Evolutionary conservation across 2,797 vertebrate genomes (phyloP).

Genomic region (Gadopsis bispinosus): DNA sequence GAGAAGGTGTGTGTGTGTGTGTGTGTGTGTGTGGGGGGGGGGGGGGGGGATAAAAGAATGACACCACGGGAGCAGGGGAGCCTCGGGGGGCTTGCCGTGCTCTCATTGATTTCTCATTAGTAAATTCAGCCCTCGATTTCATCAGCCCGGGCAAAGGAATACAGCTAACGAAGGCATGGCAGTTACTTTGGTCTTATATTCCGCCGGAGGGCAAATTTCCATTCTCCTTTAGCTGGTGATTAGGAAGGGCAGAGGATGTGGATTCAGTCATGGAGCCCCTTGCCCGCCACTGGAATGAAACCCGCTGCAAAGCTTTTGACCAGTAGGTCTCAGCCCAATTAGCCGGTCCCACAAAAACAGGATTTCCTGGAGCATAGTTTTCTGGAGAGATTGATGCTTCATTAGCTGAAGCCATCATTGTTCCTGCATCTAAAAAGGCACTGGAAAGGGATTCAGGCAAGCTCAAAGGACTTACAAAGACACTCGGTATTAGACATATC

Average conservation of each 20-base stretch:
- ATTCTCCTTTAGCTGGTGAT: conserved; percentile 67
- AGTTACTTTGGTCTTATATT: conserved; percentile 65
- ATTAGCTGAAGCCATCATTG: conserved; percentile 49
- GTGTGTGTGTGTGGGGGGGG: conserved; percentile 23
- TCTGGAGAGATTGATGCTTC: conserved; percentile 58
- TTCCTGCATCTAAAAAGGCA: conserved; percentile 24
- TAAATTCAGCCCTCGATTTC: conserved; percentile 74
- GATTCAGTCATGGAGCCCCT: conserved; percentile 33
- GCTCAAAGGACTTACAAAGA: conserved; percentile 23
- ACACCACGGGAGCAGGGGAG: conserved; percentile 49
- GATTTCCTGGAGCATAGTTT: conserved; percentile 39
- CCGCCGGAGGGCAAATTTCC: conserved; percentile 66
- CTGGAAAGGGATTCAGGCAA: neutral
- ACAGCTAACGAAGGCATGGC: conserved; percentile 65
- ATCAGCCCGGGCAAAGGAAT: conserved; percentile 52
- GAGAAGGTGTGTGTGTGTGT: conserved; percentile 13
- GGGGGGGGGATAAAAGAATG: conserved; percentile 51
- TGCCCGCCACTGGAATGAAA: conserved; percentile 33
- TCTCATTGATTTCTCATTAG: conserved; percentile 81
- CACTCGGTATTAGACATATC: conserved; percentile 34
- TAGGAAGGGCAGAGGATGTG: conserved; percentile 51
- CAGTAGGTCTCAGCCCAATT: conserved; percentile 65
- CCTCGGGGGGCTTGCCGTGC: conserved; percentile 54
- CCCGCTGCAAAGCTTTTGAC: conserved; percentile 37
- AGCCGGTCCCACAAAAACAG: conserved; percentile 32